Evolutionary conservation across 2,113 vertebrate species (phyloP).

Genomic region (Myocastor coypus): DNA sequence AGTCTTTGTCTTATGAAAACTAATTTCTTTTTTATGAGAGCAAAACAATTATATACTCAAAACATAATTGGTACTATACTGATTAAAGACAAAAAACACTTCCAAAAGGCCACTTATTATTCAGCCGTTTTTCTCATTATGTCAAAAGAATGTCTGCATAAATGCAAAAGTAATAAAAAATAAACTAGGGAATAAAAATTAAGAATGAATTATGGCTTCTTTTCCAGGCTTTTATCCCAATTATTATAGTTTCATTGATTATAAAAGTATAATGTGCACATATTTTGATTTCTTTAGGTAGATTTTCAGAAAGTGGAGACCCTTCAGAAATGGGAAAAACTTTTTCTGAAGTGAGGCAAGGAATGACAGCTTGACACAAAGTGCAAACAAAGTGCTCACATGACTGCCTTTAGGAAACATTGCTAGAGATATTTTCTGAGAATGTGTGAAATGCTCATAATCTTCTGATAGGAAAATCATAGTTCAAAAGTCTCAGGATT

Average conservation of each 20-base stretch:
- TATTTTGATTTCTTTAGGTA: not conserved
- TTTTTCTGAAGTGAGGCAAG: rapidly evolving
- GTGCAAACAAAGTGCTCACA: too few relatives aligned
- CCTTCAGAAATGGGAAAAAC: not conserved
- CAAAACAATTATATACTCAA: slow-evolving; percentile 71
- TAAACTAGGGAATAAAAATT: not conserved
- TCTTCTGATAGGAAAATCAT: not conserved
- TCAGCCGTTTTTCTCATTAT: slow-evolving; percentile 3
- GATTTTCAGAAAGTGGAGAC: not conserved
- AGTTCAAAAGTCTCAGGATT: not conserved
- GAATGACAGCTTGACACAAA: not conserved
- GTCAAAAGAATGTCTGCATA: slow-evolving; percentile 56
- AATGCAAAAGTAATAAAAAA: not conserved
- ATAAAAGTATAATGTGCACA: not conserved
- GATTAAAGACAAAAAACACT: slow-evolving; percentile 64
- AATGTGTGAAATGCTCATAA: not conserved
- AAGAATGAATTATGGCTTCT: not conserved
- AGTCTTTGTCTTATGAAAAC: slow-evolving; percentile 57
- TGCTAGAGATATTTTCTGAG: too few relatives aligned
- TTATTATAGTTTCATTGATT: not conserved
- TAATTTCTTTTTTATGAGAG: slow-evolving; percentile 56
- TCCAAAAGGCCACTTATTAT: slow-evolving; percentile 63
- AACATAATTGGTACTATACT: slow-evolving; percentile 64
- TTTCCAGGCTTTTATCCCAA: slow-evolving; percentile 1
- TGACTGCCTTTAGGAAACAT: not conserved